These are phyloP conservation scores for Amyelois transitella DNA, from an alignment of 1,140 invertebrate species.

Conservation along the genomic window DNA sequence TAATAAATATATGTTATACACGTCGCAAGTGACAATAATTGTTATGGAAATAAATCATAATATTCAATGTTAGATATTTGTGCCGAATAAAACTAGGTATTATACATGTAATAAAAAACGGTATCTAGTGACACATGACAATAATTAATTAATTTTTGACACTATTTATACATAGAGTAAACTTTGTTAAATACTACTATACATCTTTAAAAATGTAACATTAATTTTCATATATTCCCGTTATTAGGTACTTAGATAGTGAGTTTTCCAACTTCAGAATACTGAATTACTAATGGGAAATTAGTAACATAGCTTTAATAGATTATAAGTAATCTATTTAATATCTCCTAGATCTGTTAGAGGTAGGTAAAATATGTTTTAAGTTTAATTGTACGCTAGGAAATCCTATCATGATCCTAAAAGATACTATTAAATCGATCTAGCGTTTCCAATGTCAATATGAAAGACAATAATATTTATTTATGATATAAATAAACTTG, in stretches of 20 bases:
- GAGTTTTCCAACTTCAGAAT: constrained; percentile 8
- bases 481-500: constrained; percentile 12
- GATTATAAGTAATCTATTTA: constrained; percentile 32
- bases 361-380: background rate
- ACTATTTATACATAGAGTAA: constrained; percentile 23
- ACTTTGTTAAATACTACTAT: constrained; percentile 19
- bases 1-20: background rate
- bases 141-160: constrained; percentile 24
- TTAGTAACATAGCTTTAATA: constrained; percentile 71
- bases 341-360: background rate
- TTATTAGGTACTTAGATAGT: constrained; percentile 10
- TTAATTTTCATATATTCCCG: background rate
- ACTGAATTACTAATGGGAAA: constrained; percentile 22
- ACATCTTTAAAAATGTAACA: constrained; percentile 3
- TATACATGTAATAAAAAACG: background rate
- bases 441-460: background rate
- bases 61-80: background rate
- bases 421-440: background rate
- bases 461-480: constrained; percentile 27
- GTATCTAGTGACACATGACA: constrained; percentile 13
- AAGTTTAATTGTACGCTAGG: background rate
- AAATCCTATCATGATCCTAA: too few species aligned
- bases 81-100: background rate
- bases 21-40: constrained; percentile 5
- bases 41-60: background rate